A percentile compares a stretch with the other conserved stretches of the same genome.
Evolutionary conservation across 2,113 vertebrate species (phyloP).

Genomic region (Aramus guarauna): DNA sequence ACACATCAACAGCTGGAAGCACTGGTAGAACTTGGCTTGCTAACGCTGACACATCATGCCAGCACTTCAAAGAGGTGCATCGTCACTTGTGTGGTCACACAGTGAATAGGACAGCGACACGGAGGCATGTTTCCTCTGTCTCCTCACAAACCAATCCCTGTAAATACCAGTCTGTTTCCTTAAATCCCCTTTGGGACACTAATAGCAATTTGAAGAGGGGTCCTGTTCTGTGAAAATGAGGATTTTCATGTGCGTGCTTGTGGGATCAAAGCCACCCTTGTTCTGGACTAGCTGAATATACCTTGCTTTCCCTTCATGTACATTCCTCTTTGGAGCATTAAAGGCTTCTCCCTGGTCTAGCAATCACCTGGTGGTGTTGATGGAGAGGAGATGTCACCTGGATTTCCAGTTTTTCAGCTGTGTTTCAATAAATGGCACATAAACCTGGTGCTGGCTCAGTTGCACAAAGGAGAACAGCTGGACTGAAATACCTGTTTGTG

Average conservation of each 20-base stretch:
- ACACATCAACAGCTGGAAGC: background rate
- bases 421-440: background rate
- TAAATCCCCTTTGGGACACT: background rate
- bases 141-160: rapidly evolving
- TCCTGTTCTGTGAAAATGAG: background rate
- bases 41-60: background rate
- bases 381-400: background rate
- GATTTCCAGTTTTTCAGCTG: background rate
- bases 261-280: background rate
- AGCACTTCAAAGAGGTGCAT: background rate
- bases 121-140: background rate
- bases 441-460: background rate
- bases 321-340: background rate
- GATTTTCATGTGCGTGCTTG: background rate
- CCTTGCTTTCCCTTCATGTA: background rate
- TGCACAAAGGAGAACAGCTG: background rate
- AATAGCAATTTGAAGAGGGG: background rate
- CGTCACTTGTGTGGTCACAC: background rate
- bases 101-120: background rate
- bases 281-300: background rate
- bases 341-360: background rate
- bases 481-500: background rate
- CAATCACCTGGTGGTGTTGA: background rate
- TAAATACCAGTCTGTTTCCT: background rate
- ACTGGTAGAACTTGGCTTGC: background rate